phyloP scores from a whole-genome alignment of 2,797 vertebrate species.

The Thunnus albacares region DNA sequence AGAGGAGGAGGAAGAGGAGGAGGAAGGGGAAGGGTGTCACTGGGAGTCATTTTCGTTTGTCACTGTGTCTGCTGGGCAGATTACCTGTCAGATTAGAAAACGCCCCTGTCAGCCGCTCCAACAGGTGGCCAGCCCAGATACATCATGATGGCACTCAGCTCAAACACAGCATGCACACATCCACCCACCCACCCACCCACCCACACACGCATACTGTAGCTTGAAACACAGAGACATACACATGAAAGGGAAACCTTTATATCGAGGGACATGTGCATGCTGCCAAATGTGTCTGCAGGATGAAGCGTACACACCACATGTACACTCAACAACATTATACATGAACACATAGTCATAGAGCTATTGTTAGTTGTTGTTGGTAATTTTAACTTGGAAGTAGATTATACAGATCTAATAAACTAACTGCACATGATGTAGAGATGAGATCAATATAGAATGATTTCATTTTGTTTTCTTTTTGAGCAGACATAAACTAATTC shows the following conservation, averaged over 20 bases:
- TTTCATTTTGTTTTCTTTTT: constrained; percentile 44
- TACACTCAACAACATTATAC: constrained; percentile 2
- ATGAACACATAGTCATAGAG: constrained; percentile 6
- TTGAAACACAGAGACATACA: constrained; percentile 6
- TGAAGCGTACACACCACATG: neutral
- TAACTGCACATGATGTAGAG: constrained; percentile 47
- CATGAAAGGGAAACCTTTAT: constrained; percentile 4
- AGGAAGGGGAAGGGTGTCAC: constrained; percentile 46
- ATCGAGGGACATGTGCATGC: neutral
- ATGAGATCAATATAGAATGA: constrained; percentile 62
- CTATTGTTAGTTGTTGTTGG: neutral
- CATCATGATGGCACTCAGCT: constrained; percentile 69
- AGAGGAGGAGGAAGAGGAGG: constrained; percentile 23
- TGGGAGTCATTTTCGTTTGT: constrained; percentile 80
- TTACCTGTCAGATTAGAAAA: constrained; percentile 87
- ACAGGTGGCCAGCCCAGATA: constrained; percentile 76
- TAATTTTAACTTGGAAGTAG: constrained; percentile 60
- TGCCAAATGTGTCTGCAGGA: constrained; percentile 9
- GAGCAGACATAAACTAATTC: constrained; percentile 11
- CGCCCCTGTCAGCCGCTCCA: constrained; percentile 75
- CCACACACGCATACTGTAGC: too few relatives aligned
- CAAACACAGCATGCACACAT: constrained; percentile 31
- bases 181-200: neutral
- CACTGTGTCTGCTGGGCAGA: constrained; percentile 79
- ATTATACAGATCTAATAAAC: constrained; percentile 61